These are phyloP conservation scores for Syngnathus acus DNA, from an alignment of 2,797 vertebrate species.

Conservation along the genomic window DNA sequence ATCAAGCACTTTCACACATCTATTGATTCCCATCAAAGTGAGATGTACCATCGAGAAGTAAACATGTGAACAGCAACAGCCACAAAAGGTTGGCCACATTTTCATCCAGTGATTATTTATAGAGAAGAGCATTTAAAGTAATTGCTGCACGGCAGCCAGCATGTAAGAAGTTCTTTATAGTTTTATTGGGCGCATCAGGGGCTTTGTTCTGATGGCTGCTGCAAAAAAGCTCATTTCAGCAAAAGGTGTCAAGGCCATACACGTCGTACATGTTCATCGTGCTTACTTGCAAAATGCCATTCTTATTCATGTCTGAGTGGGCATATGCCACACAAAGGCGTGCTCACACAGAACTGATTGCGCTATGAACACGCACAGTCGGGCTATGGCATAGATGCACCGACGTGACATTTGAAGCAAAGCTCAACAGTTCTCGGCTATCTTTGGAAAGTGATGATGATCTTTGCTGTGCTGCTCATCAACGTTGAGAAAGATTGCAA, in stretches of 20 bases:
- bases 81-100: conserved; percentile 19
- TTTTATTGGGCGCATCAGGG: conserved; percentile 31
- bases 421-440: conserved; percentile 42
- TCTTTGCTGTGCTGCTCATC: conserved; percentile 58
- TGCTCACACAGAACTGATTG: conserved; percentile 32
- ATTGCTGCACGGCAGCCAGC: conserved; percentile 20
- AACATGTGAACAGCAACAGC: conserved; percentile 17
- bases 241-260: conserved; percentile 54
- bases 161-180: conserved; percentile 14
- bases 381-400: conserved; percentile 40
- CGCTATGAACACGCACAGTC: conserved; percentile 14
- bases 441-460: conserved; percentile 64
- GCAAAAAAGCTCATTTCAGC: conserved; percentile 47
- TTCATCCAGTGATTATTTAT: conserved; percentile 30
- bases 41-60: conserved; percentile 19
- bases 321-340: conserved; percentile 57
- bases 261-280: conserved; percentile 44
- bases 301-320: conserved; percentile 58
- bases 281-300: conserved; percentile 67
- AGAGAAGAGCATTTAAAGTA: conserved; percentile 29
- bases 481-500: conserved; percentile 61
- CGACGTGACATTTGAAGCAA: conserved; percentile 52
- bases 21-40: conserved; percentile 27
- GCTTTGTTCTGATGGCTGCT: conserved; percentile 33
- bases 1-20: conserved; percentile 39